Percentiles rank a stretch among this genome's conserved stretches.
These are phyloP conservation scores for Drosophila nigromelanica DNA, from an alignment of 1,140 invertebrate genomes.

Conservation along the genomic window DNA sequence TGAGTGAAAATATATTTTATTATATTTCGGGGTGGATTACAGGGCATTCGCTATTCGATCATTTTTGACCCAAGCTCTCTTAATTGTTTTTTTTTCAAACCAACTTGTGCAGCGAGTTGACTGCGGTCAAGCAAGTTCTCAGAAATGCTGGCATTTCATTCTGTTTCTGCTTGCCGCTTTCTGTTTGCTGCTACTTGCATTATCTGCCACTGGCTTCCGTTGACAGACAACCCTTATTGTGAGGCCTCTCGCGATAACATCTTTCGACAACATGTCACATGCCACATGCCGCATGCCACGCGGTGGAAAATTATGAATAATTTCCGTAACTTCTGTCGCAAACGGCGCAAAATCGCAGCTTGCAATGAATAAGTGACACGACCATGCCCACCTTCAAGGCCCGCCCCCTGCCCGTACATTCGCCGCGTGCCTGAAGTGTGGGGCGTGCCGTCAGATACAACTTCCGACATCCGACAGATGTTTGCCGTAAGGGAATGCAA, in stretches of 20 bases:
- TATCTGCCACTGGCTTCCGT: slow-evolving; percentile 40
- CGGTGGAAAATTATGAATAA: slow-evolving; percentile 80
- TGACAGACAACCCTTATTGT: slow-evolving; percentile 60
- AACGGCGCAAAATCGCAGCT: slow-evolving; percentile 56
- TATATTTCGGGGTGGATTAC: too few relatives aligned
- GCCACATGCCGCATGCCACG: slow-evolving; percentile 55
- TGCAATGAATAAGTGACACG: slow-evolving; percentile 61
- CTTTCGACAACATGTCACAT: slow-evolving; percentile 55
- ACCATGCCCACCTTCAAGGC: slow-evolving; percentile 39
- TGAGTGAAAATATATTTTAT: too few relatives aligned
- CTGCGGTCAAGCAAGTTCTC: slow-evolving; percentile 25
- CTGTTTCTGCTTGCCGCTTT: too few relatives aligned
- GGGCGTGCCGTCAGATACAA: slow-evolving; percentile 81
- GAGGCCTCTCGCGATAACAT: slow-evolving; percentile 23
- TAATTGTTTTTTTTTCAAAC: too few relatives aligned
- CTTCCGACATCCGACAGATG: slow-evolving; percentile 82
- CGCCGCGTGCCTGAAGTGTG: slow-evolving; percentile 43
- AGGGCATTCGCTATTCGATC: too few relatives aligned
- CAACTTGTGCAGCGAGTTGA: too few relatives aligned
- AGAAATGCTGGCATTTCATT: slow-evolving; percentile 4
- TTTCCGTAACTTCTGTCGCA: slow-evolving; percentile 72
- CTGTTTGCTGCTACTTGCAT: not conserved
- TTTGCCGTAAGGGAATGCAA: slow-evolving; percentile 55
- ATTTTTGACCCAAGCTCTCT: too few relatives aligned
- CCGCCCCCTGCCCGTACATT: not conserved